Evolutionary conservation across 2,113 vertebrate species (phyloP).

Genomic region (western clawed frog (Xenopus tropicalis)): DNA sequence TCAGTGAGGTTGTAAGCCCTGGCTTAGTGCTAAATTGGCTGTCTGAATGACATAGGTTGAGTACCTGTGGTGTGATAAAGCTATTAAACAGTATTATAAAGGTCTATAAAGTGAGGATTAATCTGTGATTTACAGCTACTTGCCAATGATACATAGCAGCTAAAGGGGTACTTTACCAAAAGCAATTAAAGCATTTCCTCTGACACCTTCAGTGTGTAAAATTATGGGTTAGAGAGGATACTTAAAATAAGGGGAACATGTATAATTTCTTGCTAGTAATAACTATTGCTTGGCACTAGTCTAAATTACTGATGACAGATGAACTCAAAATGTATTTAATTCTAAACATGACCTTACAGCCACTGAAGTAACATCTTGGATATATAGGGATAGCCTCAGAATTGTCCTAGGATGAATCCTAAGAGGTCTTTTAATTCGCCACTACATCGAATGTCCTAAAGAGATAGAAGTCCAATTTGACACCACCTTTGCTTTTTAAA

Average conservation of each 20-base stretch:
- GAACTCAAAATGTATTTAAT: neutral
- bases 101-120: slow-evolving; percentile 19
- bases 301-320: slow-evolving; percentile 15
- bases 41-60: slow-evolving; percentile 23
- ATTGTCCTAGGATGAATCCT: too few species aligned
- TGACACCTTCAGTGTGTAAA: slow-evolving; percentile 20
- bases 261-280: slow-evolving; percentile 4
- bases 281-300: neutral
- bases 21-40: slow-evolving; percentile 5
- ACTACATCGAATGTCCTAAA: too few species aligned
- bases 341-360: too few species aligned
- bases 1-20: slow-evolving; percentile 3
- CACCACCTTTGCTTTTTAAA: too few species aligned
- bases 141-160: slow-evolving; percentile 15
- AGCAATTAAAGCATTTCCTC: slow-evolving; percentile 27
- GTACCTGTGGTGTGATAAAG: slow-evolving; percentile 14
- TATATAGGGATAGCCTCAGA: too few species aligned
- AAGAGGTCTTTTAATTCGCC: too few species aligned
- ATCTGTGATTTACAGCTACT: slow-evolving; percentile 21
- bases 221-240: slow-evolving; percentile 10
- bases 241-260: neutral
- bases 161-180: slow-evolving; percentile 3
- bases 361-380: too few species aligned
- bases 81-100: slow-evolving; percentile 30
- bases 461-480: too few species aligned